phyloP scores from a whole-genome alignment of 2,797 vertebrate species.

The Protosalanx chinensis region DNA sequence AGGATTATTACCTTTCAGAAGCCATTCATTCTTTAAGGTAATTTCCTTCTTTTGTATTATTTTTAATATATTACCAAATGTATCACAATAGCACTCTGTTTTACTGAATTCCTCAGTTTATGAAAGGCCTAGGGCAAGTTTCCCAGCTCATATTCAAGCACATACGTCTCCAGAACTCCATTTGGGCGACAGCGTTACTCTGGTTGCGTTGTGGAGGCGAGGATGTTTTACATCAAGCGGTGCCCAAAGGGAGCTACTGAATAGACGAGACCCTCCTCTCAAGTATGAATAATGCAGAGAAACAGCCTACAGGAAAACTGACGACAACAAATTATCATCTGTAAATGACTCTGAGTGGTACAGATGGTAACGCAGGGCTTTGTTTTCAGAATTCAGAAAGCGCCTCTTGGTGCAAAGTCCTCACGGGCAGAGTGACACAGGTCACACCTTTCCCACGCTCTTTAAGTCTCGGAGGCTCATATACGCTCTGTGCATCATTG shows the following conservation, averaged over 20 bases:
- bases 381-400: constrained; percentile 58
- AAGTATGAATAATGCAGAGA: constrained; percentile 58
- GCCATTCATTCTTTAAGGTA: constrained; percentile 40
- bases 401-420: constrained; percentile 49
- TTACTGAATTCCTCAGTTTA: constrained; percentile 46
- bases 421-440: constrained; percentile 40
- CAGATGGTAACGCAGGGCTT: constrained; percentile 43
- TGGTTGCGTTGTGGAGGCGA: constrained; percentile 52
- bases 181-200: constrained; percentile 52
- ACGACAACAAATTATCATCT: constrained; percentile 49
- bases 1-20: constrained; percentile 46
- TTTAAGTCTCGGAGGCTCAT: constrained; percentile 35
- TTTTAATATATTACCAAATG: constrained; percentile 35
- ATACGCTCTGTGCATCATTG: constrained; percentile 28
- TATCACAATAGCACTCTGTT: constrained; percentile 37
- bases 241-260: constrained; percentile 37
- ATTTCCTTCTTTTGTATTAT: constrained; percentile 22
- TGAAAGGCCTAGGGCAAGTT: constrained; percentile 58
- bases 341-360: constrained; percentile 44
- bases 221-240: constrained; percentile 35
- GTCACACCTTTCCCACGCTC: constrained; percentile 38
- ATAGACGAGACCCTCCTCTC: constrained; percentile 32
- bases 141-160: constrained; percentile 40
- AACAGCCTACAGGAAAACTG: constrained; percentile 40
- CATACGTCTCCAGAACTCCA: constrained; percentile 52